phyloP scores from a whole-genome alignment of 2,888 invertebrate species.

The Gonocerus acuteangulatus region DNA sequence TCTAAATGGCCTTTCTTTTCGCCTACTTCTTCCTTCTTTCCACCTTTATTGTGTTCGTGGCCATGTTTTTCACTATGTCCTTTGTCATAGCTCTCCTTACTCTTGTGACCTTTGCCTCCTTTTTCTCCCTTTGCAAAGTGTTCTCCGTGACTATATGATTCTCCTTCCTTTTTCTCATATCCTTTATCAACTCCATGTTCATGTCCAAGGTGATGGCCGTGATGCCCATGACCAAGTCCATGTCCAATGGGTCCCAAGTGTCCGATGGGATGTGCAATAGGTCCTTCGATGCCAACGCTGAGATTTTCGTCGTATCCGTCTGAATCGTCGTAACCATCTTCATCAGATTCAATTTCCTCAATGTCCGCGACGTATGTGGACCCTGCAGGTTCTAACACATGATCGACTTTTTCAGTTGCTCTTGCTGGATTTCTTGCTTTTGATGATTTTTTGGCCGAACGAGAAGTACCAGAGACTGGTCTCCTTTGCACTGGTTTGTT shows the following conservation, averaged over 20 bases:
- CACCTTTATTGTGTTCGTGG: slow-evolving; percentile 52
- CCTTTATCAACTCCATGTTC: slow-evolving; percentile 28
- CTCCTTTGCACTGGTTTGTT: neutral
- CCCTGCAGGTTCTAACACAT: slow-evolving; percentile 31
- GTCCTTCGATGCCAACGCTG: slow-evolving; percentile 3
- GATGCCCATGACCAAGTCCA: slow-evolving; percentile 15
- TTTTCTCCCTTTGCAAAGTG: slow-evolving; percentile 50
- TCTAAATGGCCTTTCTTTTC: slow-evolving; percentile 51
- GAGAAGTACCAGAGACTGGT: neutral
- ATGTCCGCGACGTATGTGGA: slow-evolving; percentile 31
- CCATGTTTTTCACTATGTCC: slow-evolving; percentile 52
- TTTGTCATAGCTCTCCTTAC: slow-evolving; percentile 50
- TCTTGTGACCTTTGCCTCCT: slow-evolving; percentile 47
- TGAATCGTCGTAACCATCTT: slow-evolving; percentile 23
- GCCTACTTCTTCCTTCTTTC: slow-evolving; percentile 51
- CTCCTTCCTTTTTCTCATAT: slow-evolving; percentile 38
- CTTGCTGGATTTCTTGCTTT: neutral
- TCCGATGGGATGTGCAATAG: slow-evolving; percentile 5
- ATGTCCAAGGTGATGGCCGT: neutral
- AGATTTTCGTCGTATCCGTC: slow-evolving; percentile 25
- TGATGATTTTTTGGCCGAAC: neutral
- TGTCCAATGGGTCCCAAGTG: slow-evolving; percentile 13
- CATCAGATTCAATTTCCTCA: slow-evolving; percentile 25
- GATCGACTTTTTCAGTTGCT: slow-evolving; percentile 14
- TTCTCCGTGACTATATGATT: slow-evolving; percentile 46